Conservation (phyloP, 2,113 vertebrate genomes). For the Hymenochirus boettgeri region DNA sequence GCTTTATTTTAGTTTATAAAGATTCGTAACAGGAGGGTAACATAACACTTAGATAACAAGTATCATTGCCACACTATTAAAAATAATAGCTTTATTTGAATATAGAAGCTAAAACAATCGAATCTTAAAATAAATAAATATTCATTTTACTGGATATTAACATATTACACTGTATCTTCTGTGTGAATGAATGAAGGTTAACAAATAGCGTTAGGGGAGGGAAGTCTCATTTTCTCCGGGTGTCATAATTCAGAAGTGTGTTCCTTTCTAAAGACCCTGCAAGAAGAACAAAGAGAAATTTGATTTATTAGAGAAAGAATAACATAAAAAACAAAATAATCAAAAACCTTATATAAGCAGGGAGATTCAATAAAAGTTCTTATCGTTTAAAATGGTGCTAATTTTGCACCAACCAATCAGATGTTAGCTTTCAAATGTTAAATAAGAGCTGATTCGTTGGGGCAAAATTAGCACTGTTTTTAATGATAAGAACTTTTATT, state of each 20-base stretch:
- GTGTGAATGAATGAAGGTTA: constrained; percentile 45
- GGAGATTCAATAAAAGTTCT: too few relatives aligned
- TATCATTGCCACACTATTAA: constrained; percentile 63
- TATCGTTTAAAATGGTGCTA: too few relatives aligned
- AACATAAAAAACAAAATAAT: too few relatives aligned
- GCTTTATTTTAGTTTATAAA: neutral
- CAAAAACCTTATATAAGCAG: too few relatives aligned
- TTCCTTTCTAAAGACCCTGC: constrained; percentile 81
- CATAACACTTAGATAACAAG: constrained; percentile 23
- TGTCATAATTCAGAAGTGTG: constrained; percentile 72
- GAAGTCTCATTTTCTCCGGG: constrained; percentile 69
- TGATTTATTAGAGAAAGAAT: too few relatives aligned
- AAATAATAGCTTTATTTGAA: constrained; percentile 69
- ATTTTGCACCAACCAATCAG: too few relatives aligned
- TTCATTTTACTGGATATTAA: constrained; percentile 51
- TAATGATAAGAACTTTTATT: too few relatives aligned
- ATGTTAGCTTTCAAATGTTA: too few relatives aligned
- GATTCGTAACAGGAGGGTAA: constrained; percentile 15
- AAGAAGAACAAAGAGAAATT: constrained; percentile 35
- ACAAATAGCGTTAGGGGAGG: constrained; percentile 39
- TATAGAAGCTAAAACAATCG: constrained; percentile 59
- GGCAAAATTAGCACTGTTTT: too few relatives aligned
- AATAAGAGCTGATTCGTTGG: too few relatives aligned
- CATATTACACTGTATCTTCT: constrained; percentile 59
- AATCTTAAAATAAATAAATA: constrained; percentile 62